phyloP scores from a whole-genome alignment of 2,888 invertebrate genomes.

The Cheilosia vernalis region DNA sequence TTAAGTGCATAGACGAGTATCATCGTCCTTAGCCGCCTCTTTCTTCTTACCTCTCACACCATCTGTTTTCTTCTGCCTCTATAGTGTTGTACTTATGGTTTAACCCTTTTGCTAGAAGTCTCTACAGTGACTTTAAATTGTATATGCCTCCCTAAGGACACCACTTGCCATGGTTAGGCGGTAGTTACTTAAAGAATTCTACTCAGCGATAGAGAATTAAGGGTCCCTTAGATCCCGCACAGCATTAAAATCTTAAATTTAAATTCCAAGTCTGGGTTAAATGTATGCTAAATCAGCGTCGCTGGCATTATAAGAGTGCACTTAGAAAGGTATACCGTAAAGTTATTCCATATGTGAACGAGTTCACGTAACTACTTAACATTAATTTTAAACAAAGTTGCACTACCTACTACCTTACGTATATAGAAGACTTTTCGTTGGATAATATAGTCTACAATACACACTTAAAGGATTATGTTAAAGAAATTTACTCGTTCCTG shows the following conservation, averaged over 20 bases:
- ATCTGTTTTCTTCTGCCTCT: slow-evolving; percentile 15
- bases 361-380: slow-evolving; percentile 65
- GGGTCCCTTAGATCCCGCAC: slow-evolving; percentile 19
- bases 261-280: slow-evolving; percentile 47
- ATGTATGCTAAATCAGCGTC: slow-evolving; percentile 58
- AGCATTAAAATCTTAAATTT: slow-evolving; percentile 53
- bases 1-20: slow-evolving; percentile 63
- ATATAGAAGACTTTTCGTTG: no score
- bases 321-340: slow-evolving; percentile 23
- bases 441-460: no score
- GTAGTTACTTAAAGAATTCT: slow-evolving; percentile 48
- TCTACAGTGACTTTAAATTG: slow-evolving; percentile 61
- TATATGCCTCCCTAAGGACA: slow-evolving; percentile 58
- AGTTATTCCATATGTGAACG: slow-evolving; percentile 52
- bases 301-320: slow-evolving; percentile 37
- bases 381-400: slow-evolving; percentile 52
- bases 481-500: no score
- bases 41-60: slow-evolving; percentile 5
- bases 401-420: not conserved
- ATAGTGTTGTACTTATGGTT: slow-evolving; percentile 48
- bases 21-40: slow-evolving; percentile 40
- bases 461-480: no score
- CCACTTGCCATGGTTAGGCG: slow-evolving; percentile 2
- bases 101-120: slow-evolving; percentile 52
- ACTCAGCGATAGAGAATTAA: slow-evolving; percentile 32